A percentile compares a stretch with the other conserved stretches of the same genome.
Evolutionary conservation across 2,888 invertebrate genomes (phyloP).

Genomic region (Cantharis rufa): DNA sequence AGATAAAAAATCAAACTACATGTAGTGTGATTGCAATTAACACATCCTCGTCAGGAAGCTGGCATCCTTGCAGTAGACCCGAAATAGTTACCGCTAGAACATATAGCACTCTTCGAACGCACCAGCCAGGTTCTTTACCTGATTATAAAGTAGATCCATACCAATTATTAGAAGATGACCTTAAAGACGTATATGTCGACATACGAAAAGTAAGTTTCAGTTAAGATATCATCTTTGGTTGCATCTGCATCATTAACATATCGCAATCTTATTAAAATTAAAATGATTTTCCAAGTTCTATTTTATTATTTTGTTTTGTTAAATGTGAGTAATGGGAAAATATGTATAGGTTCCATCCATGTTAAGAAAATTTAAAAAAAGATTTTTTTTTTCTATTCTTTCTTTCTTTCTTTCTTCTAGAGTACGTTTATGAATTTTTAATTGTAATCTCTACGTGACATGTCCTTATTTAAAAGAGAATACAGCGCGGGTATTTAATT

Average conservation of each 20-base stretch:
- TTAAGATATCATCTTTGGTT: not conserved
- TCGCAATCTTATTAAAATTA: not conserved
- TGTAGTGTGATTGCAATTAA: conserved; percentile 20
- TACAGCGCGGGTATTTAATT: no score
- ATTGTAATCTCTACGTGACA: no score
- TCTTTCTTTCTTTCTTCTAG: no score
- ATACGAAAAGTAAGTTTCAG: conserved; percentile 77
- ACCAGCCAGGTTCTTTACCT: conserved; percentile 78
- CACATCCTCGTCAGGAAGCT: conserved; percentile 47
- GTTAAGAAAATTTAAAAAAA: no score
- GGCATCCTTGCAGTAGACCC: conserved; percentile 51
- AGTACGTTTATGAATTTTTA: no score
- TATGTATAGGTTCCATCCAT: no score
- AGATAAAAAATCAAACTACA: conserved; percentile 31
- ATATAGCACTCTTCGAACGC: conserved; percentile 75
- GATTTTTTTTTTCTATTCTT: no score
- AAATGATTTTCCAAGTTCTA: not conserved
- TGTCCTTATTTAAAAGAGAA: no score
- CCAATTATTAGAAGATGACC: conserved; percentile 82
- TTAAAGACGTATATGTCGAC: conserved; percentile 83
- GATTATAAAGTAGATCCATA: conserved; percentile 87
- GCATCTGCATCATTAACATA: no score
- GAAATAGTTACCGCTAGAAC: conserved; percentile 55
- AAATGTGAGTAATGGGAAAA: no score
- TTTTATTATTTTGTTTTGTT: no score